Conservation (phyloP, 2,797 vertebrate genomes). For the Cynopterus sphinx region DNA sequence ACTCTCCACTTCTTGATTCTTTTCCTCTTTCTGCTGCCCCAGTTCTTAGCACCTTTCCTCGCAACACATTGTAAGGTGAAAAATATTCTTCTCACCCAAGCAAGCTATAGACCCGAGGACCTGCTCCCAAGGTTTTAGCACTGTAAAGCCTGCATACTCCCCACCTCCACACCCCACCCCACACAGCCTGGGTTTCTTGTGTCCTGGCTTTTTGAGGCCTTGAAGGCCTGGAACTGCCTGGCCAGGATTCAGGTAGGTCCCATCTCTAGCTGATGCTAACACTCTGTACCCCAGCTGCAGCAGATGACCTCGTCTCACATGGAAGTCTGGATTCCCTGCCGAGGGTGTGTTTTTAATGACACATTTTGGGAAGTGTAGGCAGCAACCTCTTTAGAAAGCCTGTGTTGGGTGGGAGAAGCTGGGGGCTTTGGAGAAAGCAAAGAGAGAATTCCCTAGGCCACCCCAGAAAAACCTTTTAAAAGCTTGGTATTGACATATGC, state of each 20-base stretch:
- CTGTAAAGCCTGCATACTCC: neutral
- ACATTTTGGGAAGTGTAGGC: conserved; percentile 63
- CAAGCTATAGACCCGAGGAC: neutral
- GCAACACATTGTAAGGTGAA: conserved; percentile 45
- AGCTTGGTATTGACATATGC: conserved; percentile 43
- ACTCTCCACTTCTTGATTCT: neutral
- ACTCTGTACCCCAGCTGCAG: neutral
- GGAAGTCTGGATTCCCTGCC: conserved; percentile 55
- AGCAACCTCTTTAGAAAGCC: conserved; percentile 61
- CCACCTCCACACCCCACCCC: neutral
- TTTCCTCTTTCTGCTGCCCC: neutral
- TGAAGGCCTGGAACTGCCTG: neutral
- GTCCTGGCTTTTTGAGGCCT: neutral
- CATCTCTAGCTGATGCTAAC: neutral
- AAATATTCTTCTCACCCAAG: conserved; percentile 59
- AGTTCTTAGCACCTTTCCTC: conserved; percentile 43
- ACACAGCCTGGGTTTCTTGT: neutral
- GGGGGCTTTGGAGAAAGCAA: conserved; percentile 20
- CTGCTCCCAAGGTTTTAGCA: neutral
- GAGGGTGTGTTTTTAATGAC: conserved; percentile 57
- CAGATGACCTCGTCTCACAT: neutral
- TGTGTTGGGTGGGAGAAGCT: conserved; percentile 15
- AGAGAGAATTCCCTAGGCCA: conserved; percentile 18
- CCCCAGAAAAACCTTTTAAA: conserved; percentile 52
- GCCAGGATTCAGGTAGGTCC: conserved; percentile 4